Percentiles rank a stretch among this genome's conserved stretches.
phyloP scores from a whole-genome alignment of 2,888 invertebrate species.

The Tortricodes alternella region DNA sequence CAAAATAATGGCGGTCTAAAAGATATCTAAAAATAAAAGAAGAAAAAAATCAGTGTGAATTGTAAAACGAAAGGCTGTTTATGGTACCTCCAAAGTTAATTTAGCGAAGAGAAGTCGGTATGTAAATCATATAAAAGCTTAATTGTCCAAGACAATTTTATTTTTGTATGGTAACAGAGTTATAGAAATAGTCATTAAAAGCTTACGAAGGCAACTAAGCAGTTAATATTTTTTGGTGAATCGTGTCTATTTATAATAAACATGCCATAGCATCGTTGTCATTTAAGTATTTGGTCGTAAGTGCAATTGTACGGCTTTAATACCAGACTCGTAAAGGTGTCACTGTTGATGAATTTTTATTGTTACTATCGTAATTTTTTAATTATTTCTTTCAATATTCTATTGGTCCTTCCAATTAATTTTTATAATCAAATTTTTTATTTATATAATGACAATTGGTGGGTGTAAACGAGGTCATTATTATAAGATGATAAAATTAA shows the following conservation, averaged over 20 bases:
- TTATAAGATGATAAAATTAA: no score
- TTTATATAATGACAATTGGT: no score
- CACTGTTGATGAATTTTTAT: no score
- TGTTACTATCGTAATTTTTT: no score
- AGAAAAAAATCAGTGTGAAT: slow-evolving; percentile 49
- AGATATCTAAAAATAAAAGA: slow-evolving; percentile 83
- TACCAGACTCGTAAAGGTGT: neutral
- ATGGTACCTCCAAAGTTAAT: slow-evolving; percentile 82
- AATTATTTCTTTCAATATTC: no score
- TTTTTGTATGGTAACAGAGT: slow-evolving; percentile 70
- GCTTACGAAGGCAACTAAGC: slow-evolving; percentile 72
- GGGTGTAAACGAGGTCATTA: no score
- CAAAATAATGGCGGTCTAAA: slow-evolving; percentile 90
- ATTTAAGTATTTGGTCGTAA: slow-evolving; percentile 33
- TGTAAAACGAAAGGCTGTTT: slow-evolving; percentile 79
- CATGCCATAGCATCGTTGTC: slow-evolving; percentile 50
- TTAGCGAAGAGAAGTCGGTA: slow-evolving; percentile 63
- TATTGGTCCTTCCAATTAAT: no score
- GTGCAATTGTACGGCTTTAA: slow-evolving; percentile 5
- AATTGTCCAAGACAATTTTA: slow-evolving; percentile 77
- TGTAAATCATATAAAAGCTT: slow-evolving; percentile 64
- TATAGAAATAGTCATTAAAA: slow-evolving; percentile 65
- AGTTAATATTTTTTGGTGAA: slow-evolving; percentile 37
- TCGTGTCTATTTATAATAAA: slow-evolving; percentile 44
- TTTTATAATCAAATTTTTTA: no score